Conservation (phyloP, 2,113 vertebrate species). For the Hemiprocne comata region DNA sequence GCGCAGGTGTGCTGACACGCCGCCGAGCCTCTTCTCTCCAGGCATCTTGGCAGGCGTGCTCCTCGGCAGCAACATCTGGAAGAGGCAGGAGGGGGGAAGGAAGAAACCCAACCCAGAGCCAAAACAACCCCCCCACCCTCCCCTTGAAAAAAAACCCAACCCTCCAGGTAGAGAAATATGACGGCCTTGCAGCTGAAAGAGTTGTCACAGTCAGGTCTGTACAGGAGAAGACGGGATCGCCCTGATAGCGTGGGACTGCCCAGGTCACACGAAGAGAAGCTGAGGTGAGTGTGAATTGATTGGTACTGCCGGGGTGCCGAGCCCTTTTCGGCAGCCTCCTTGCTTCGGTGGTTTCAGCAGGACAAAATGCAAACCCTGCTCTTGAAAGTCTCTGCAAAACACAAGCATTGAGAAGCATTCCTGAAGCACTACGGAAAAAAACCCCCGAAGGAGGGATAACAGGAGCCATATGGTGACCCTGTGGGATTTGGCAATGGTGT, state of each 20-base stretch:
- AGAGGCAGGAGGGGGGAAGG: neutral
- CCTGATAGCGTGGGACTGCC: slow-evolving; percentile 84
- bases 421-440: neutral
- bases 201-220: slow-evolving; percentile 91
- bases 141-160: neutral
- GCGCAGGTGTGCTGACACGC: slow-evolving; percentile 76
- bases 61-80: slow-evolving; percentile 24
- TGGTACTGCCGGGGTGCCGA: neutral
- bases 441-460: neutral
- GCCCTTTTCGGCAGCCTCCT: neutral
- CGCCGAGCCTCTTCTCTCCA: neutral
- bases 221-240: slow-evolving; percentile 90
- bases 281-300: slow-evolving; percentile 81
- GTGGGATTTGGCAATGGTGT: neutral
- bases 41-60: slow-evolving; percentile 49
- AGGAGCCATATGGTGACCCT: no score
- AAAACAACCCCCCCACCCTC: neutral
- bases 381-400: neutral
- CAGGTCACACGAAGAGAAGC: slow-evolving; percentile 71
- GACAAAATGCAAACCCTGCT: neutral
- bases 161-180: slow-evolving; percentile 77
- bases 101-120: neutral
- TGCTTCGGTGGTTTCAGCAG: neutral
- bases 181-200: slow-evolving; percentile 89
- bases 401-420: neutral